phyloP scores from a whole-genome alignment of 2,113 vertebrate species.

The Polypterus bichir region DNA sequence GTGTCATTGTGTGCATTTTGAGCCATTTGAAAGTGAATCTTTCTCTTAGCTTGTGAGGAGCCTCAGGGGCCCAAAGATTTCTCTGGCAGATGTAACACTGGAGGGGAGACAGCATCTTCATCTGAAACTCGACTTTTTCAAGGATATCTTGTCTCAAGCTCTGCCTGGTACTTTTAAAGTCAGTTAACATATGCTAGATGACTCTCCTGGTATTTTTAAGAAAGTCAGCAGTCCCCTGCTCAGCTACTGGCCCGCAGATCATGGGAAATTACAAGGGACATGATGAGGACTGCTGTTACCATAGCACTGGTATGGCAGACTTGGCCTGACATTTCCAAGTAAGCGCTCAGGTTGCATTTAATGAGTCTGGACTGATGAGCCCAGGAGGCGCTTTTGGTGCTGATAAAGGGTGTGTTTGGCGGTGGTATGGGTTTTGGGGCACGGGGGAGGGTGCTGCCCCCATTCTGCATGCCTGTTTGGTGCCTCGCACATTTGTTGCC shows the following conservation, averaged over 20 bases:
- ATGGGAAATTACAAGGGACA: constrained; percentile 7
- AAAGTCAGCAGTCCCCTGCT: constrained; percentile 5
- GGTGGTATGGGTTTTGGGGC: constrained; percentile 17
- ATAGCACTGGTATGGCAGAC: constrained; percentile 11
- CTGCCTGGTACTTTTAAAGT: constrained; percentile 33
- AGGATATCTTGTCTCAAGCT: constrained; percentile 1
- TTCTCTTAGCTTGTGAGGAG: too few species aligned
- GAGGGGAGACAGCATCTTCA: neutral
- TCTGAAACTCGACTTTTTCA: neutral
- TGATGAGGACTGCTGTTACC: constrained; percentile 1
- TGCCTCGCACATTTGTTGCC: constrained; percentile 29
- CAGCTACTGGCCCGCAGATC: neutral
- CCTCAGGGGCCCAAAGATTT: neutral
- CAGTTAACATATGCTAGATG: constrained; percentile 35
- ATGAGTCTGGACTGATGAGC: constrained; percentile 29
- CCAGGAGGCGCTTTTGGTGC: constrained; percentile 3
- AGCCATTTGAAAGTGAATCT: too few species aligned
- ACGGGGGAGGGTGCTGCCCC: constrained; percentile 28
- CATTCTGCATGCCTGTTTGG: constrained; percentile 21
- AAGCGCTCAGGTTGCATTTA: constrained; percentile 30
- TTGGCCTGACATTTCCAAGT: constrained; percentile 36
- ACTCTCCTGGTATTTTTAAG: constrained; percentile 27
- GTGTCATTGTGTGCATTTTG: too few species aligned
- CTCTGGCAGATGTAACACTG: neutral
- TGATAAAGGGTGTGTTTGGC: neutral